These are phyloP conservation scores for Helobdella robusta DNA, from an alignment of 2,888 invertebrate species.

Conservation along the genomic window DNA sequence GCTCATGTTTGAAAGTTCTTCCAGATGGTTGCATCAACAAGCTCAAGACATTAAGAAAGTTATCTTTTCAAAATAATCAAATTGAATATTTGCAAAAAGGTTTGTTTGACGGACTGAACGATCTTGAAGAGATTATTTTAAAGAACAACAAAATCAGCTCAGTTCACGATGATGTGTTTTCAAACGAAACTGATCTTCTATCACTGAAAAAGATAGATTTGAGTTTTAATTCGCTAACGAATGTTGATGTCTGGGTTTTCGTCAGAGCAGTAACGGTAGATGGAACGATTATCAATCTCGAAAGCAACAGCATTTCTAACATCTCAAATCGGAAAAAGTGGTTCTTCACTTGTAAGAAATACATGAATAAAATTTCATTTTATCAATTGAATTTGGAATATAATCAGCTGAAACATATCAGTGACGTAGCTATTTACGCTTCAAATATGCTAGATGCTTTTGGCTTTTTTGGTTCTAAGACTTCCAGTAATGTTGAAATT, in stretches of 20 bases:
- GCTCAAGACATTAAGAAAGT: no score
- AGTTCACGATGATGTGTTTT: slow-evolving; percentile 18
- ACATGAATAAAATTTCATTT: background rate
- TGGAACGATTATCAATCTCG: background rate
- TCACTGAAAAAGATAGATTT: background rate
- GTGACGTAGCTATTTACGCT: background rate
- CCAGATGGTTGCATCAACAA: no score
- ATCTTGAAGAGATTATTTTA: background rate
- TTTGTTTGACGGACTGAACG: slow-evolving; percentile 12
- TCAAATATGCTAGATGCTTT: background rate
- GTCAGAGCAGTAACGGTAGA: background rate
- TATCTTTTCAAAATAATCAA: no score
- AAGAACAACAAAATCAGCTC: background rate
- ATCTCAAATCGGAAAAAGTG: slow-evolving; percentile 11
- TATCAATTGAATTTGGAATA: slow-evolving; percentile 1
- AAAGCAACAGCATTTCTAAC: slow-evolving; percentile 11
- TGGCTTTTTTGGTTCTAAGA: background rate
- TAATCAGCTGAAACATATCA: slow-evolving; percentile 9
- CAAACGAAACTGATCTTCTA: slow-evolving; percentile 3
- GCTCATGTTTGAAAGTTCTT: no score
- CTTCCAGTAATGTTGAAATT: background rate
- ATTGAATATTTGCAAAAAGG: slow-evolving; percentile 15
- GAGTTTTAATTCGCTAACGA: background rate
- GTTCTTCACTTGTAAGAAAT: slow-evolving; percentile 1
- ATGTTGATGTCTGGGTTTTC: slow-evolving; percentile 21